phyloP scores from a whole-genome alignment of 2,797 vertebrate species.

The Cuculus canorus region DNA sequence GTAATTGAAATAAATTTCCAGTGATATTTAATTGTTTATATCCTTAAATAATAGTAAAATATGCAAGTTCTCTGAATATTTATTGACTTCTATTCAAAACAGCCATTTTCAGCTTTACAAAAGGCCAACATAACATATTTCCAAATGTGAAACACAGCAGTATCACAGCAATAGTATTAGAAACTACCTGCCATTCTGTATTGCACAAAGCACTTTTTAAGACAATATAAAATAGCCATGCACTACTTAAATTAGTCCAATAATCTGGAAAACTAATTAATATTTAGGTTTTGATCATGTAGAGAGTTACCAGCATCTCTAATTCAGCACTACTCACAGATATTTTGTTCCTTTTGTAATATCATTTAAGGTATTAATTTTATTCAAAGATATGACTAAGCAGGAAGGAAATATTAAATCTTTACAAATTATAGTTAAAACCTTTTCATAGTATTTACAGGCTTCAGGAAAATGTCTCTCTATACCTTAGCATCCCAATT shows the following conservation, averaged over 20 bases:
- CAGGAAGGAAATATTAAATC: not conserved
- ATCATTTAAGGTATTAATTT: not conserved
- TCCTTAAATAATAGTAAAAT: not conserved
- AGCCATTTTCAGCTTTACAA: not conserved
- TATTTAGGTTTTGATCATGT: not conserved
- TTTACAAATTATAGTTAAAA: not conserved
- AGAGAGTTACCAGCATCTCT: not conserved
- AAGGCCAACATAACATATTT: not conserved
- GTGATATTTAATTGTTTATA: not conserved
- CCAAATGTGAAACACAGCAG: slow-evolving; percentile 9
- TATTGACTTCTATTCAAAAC: slow-evolving; percentile 4
- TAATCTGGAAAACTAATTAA: not conserved
- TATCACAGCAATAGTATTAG: not conserved
- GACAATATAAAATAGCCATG: not conserved
- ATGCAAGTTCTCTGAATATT: not conserved
- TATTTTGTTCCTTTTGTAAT: not conserved
- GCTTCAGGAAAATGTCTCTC: not conserved
- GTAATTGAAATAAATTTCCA: not conserved
- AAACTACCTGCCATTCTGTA: not conserved
- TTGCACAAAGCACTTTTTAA: not conserved
- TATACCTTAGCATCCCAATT: not conserved
- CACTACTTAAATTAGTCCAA: not conserved
- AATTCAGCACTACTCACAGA: not conserved
- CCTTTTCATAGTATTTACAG: not conserved
- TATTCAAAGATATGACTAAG: not conserved